phyloP scores from a whole-genome alignment of 2,797 vertebrate species.

The Hippoglossus hippoglossus region DNA sequence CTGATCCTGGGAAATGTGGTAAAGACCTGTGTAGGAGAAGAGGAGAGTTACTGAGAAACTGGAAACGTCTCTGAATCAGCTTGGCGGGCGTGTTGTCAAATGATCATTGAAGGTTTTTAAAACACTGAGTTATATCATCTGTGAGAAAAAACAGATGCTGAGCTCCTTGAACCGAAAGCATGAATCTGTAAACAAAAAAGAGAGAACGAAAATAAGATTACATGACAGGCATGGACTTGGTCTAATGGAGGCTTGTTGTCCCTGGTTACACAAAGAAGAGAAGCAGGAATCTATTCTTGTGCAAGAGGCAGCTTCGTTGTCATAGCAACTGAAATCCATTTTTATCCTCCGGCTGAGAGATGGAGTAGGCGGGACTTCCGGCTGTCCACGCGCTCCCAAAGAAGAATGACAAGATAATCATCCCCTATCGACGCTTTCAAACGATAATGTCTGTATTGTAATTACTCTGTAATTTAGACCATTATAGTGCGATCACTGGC shows the following conservation, averaged over 20 bases:
- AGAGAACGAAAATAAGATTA: background rate
- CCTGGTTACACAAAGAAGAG: constrained; percentile 50
- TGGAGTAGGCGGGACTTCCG: constrained; percentile 60
- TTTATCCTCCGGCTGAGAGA: constrained; percentile 55
- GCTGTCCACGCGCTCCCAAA: constrained; percentile 6
- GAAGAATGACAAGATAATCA: background rate
- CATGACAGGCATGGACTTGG: constrained; percentile 37
- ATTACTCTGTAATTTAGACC: background rate
- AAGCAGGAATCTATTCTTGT: constrained; percentile 65
- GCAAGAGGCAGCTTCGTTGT: constrained; percentile 63
- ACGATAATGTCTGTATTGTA: background rate
- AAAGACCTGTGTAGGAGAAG: too few relatives aligned
- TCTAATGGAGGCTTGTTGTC: constrained; percentile 57
- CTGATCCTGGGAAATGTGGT: too few relatives aligned
- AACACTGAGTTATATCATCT: background rate
- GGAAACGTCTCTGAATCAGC: background rate
- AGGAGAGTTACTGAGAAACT: background rate
- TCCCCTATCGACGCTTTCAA: background rate
- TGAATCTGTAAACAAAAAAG: background rate
- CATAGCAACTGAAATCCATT: constrained; percentile 73
- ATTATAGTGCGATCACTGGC: too few relatives aligned
- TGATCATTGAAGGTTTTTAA: background rate
- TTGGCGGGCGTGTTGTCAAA: background rate
- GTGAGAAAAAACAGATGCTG: background rate
- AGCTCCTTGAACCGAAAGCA: constrained; percentile 12